Evolutionary conservation across 2,113 vertebrate genomes (phyloP).

Genomic region (Bos indicus): DNA sequence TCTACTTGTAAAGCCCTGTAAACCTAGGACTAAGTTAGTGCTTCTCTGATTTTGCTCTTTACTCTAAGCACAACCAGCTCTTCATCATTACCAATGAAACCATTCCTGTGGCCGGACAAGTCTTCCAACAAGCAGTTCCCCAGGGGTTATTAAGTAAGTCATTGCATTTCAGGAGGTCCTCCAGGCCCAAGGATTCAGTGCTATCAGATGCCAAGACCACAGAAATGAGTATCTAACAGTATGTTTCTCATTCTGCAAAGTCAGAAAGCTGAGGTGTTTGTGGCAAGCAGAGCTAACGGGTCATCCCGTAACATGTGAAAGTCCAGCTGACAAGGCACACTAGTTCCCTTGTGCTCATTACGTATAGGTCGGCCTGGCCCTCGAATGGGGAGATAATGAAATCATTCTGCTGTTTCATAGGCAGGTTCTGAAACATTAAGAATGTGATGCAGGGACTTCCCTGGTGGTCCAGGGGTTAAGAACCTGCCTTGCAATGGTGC

Average conservation of each 20-base stretch:
- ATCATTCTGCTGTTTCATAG: background rate
- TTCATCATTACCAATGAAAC: background rate
- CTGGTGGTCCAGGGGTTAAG: background rate
- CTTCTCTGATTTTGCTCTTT: background rate
- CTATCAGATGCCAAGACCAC: background rate
- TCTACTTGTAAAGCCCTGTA: background rate
- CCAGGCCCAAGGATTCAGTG: background rate
- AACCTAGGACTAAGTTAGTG: background rate
- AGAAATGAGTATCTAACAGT: background rate
- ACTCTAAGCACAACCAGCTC: background rate
- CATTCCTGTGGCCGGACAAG: background rate
- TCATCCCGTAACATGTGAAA: background rate
- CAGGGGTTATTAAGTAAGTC: background rate
- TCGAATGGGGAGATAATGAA: background rate
- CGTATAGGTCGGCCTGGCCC: background rate
- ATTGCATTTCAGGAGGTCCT: background rate
- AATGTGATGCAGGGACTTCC: background rate
- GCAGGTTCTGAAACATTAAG: background rate
- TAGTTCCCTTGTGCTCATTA: background rate
- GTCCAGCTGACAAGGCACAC: background rate
- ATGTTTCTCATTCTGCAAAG: background rate
- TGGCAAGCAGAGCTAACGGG: accelerated
- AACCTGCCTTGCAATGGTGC: background rate
- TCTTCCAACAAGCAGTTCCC: accelerated
- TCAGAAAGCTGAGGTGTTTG: background rate